Evolutionary conservation across 2,113 vertebrate genomes (phyloP), one percentile per base, ranked within the genome.

Genomic region (Calidris pugnax): DNA sequence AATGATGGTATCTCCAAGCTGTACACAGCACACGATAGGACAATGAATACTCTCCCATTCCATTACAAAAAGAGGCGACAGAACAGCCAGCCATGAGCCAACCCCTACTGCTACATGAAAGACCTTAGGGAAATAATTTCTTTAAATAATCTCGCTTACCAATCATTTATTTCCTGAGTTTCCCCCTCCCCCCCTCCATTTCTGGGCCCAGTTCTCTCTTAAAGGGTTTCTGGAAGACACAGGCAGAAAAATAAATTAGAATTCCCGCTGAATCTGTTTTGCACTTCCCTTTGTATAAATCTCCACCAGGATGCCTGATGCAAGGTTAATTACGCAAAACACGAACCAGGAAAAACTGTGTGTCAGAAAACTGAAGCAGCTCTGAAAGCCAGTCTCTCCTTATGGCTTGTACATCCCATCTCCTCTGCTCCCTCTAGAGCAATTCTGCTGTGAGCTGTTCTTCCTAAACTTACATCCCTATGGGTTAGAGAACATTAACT

Each of bases 381-480:
- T 77, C 14, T 27, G 64, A 84, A 64, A 93, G 45, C 13, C 57
- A 75, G 43, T 3, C 8, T 64, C 86, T 96, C 93, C 50, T 67
- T 69, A 3, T 43, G 72, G 71, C 74, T 85, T 41, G 21, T 39
- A 59, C 62, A 90, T 74, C 92, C 79, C 83, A 86, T 67, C 83
- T 77, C 60, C 35, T 81, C 93, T 45, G 60, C 79, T 97, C 96
- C 93, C 95, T 90, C 79, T 30, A 64, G 93, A 96, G 90, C 88
- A 90, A 84, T 84, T 93, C 96, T 92, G 92, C 85, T 93, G 72
- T n/a, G 95, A 96, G 92, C 90, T 87, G 60, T 10, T 95, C 88
- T 56, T 91, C 92, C 90, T 77, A 80, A 85, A 88, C 79, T 86
- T 53, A 27, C 19, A 84, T 95, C 97, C 96, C 96, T 20, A 2